These are phyloP conservation scores for Drosophila repleta DNA, from an alignment of 1,140 invertebrate genomes.

Conservation along the genomic window DNA sequence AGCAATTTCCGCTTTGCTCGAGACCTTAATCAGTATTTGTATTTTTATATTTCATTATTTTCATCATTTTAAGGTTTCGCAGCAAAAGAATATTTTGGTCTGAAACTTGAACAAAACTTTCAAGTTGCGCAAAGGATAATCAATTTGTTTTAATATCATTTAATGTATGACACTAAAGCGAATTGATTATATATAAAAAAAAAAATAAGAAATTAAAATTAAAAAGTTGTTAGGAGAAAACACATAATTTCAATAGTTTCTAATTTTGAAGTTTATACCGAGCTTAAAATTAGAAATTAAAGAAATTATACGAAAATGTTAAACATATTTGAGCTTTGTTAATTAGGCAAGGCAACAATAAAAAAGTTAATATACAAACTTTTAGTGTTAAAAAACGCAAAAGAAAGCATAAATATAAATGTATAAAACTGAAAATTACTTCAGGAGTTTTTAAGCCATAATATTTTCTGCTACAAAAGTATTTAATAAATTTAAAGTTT, in stretches of 20 bases:
- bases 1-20: not conserved
- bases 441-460: not conserved
- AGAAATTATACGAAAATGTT: not conserved
- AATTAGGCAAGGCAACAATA: no score
- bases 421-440: no score
- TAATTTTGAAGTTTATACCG: not conserved
- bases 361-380: no score
- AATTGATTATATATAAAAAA: constrained; percentile 15
- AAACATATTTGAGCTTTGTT: not conserved
- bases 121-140: not conserved
- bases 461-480: no score
- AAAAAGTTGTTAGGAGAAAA: not conserved
- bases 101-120: not conserved
- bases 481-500: no score
- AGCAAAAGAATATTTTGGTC: not conserved
- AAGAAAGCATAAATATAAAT: no score
- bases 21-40: constrained; percentile 52
- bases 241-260: not conserved
- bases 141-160: constrained; percentile 20
- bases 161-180: constrained; percentile 5
- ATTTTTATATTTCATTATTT: not conserved
- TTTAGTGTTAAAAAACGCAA: no score
- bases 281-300: not conserved
- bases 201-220: not conserved
- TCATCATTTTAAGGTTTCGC: constrained; percentile 50